A percentile compares a stretch with the other conserved stretches of the same genome.
Evolutionary conservation across 2,113 vertebrate species (phyloP).

Genomic region (Pantherophis guttatus): DNA sequence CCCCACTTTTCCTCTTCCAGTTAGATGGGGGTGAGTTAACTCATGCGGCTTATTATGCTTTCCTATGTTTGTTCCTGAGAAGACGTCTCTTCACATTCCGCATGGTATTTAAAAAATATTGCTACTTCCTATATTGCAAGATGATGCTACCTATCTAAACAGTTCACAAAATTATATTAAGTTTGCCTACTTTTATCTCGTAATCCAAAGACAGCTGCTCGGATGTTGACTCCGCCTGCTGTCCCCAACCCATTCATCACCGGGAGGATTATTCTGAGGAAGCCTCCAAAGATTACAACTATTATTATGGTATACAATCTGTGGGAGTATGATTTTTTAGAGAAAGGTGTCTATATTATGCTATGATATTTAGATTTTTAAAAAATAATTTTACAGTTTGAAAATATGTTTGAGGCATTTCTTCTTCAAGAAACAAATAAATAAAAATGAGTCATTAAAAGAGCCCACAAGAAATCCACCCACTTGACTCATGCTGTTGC

Average conservation of each 20-base stretch:
- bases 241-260: neutral
- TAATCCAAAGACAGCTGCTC: neutral
- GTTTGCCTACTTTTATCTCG: neutral
- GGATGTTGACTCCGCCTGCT: neutral
- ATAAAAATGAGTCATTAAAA: slow-evolving; percentile 60
- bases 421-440: slow-evolving; percentile 30
- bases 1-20: neutral
- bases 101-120: neutral
- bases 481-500: slow-evolving; percentile 55
- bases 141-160: neutral
- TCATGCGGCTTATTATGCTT: neutral
- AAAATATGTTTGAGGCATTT: neutral
- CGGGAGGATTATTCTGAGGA: neutral
- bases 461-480: slow-evolving; percentile 46
- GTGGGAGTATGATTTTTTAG: neutral
- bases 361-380: slow-evolving; percentile 18
- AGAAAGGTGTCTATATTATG: neutral
- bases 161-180: neutral
- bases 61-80: neutral
- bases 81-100: neutral
- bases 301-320: neutral
- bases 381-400: neutral
- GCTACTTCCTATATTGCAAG: neutral
- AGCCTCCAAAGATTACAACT: neutral
- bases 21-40: neutral